Conservation (phyloP, 2,113 vertebrate genomes). For the Campylomormyrus numenius region DNA sequence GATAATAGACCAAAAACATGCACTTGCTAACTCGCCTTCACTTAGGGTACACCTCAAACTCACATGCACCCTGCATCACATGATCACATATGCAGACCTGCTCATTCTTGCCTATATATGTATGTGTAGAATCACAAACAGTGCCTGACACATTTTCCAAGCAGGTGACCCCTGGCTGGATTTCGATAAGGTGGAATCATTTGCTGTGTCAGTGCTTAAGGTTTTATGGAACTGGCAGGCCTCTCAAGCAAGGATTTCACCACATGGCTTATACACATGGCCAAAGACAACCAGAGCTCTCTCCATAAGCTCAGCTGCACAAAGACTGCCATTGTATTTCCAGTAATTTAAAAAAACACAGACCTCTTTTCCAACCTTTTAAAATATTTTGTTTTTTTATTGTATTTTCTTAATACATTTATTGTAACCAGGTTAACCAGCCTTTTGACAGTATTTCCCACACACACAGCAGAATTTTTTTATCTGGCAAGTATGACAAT, state of each 20-base stretch:
- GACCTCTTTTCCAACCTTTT: background rate
- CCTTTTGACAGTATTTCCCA: background rate
- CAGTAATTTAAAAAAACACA: background rate
- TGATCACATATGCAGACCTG: background rate
- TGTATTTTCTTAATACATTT: background rate
- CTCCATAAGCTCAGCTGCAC: background rate
- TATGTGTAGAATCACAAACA: background rate
- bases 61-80: background rate
- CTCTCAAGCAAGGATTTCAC: background rate
- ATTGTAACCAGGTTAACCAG: background rate
- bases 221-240: background rate
- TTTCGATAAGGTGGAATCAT: background rate
- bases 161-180: background rate
- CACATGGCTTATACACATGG: background rate
- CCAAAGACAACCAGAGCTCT: background rate
- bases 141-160: background rate
- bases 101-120: background rate
- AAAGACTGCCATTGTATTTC: background rate
- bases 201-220: background rate
- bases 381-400: background rate
- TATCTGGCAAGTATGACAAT: background rate
- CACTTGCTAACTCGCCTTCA: background rate
- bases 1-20: background rate
- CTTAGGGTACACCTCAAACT: background rate
- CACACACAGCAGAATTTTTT: background rate